phyloP scores from a whole-genome alignment of 2,888 invertebrate species.

The Drosophila longiperda region DNA sequence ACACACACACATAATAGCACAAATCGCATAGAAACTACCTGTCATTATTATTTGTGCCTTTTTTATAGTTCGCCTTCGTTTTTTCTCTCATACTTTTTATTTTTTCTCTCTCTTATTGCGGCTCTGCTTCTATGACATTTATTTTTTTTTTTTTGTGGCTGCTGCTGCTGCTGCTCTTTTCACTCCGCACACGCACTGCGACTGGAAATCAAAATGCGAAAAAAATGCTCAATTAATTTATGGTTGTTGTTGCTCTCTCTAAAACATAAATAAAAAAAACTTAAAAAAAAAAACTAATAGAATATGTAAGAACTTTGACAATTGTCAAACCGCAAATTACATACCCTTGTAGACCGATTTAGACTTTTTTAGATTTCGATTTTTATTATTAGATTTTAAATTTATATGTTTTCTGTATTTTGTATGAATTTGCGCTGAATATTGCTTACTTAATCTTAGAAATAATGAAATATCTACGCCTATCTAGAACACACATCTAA shows the following conservation, averaged over 20 bases:
- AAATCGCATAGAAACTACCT: constrained; percentile 73
- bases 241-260: constrained; percentile 33
- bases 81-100: constrained; percentile 7
- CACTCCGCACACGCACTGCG: constrained; percentile 64
- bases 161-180: constrained; percentile 12
- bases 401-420: neutral
- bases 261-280: constrained; percentile 17
- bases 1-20: constrained; percentile 41
- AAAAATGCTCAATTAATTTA: constrained; percentile 68
- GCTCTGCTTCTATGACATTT: constrained; percentile 53
- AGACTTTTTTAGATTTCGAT: neutral
- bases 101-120: constrained; percentile 19
- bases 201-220: constrained; percentile 60
- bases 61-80: constrained; percentile 53
- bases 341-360: neutral
- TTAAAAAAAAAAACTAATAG: constrained; percentile 13
- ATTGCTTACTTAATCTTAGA: neutral
- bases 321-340: neutral
- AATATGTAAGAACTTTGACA: neutral
- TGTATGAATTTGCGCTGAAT: neutral
- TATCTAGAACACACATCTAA: neutral
- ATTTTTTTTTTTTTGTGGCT: neutral
- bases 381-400: neutral
- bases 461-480: neutral
- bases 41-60: constrained; percentile 74